Evolutionary conservation across 2,888 invertebrate genomes (phyloP), one percentile per base, ranked within the genome.

Genomic region (Perizoma affinitatum): DNA sequence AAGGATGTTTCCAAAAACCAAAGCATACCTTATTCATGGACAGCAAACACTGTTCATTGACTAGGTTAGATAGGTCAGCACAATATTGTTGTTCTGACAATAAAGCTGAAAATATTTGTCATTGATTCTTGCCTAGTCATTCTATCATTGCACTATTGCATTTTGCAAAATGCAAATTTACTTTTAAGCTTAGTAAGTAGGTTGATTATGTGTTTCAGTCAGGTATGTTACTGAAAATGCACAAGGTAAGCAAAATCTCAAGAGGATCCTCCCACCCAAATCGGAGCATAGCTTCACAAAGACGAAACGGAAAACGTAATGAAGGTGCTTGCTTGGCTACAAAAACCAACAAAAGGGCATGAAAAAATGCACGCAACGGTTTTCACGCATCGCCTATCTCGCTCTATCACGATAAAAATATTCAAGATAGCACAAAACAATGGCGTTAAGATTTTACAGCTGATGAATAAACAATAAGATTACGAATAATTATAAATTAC

Each of bases 321-420:
- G 34, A 41, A 22, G 22, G 22, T 22, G 22, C 22, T 22, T 58
- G 47, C 60, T 45, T 71, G 47, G 54, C 56, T 63, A 67, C 70
- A 66, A 58, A 68, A 68, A 54, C 76, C 71, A 80, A 85, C 82
- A 87, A 87, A 87, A 83, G 79, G 76, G 81, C 76, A 73, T 67
- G 74, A 79, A 80, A 79, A 79, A 81, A 76, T 78, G 78, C 76
- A 82, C 79, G 80, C 86, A 89, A 85, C 87, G 83, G 84, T 86
- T 83, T 85, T 83, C 75, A 79, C 72, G 72, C 74, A 83, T 83
- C 80, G 71, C 71, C 83, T 75, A 68, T 90, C 90, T 86, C 90
- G 67, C 81, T 90, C 89, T 83, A 72, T 72, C 85, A 74, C 76
- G 86, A 87, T 87, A 88, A 88, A 89, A 89, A 87, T 88, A 88